phyloP scores from a whole-genome alignment of 2,888 invertebrate genomes.

The Amitus sp. region DNA sequence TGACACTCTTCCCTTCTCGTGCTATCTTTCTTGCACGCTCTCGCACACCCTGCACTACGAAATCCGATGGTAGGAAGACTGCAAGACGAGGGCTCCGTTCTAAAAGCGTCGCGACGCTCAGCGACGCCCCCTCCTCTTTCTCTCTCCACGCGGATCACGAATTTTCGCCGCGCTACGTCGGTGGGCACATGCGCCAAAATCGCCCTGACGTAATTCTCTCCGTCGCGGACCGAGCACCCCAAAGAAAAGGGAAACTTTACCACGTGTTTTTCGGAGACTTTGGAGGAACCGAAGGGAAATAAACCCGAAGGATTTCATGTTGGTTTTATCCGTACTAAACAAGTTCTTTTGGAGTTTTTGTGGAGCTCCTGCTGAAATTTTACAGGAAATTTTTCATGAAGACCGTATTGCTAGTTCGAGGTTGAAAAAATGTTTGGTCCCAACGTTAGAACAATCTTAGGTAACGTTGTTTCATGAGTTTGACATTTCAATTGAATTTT shows the following conservation, averaged over 20 bases:
- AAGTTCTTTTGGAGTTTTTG: no score
- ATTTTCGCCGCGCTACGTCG: conserved; percentile 44
- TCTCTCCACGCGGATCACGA: conserved; percentile 20
- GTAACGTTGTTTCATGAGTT: no score
- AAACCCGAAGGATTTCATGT: no score
- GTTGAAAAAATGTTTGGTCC: no score
- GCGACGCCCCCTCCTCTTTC: conserved; percentile 35
- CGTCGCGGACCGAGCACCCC: conserved; percentile 27
- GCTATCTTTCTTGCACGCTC: conserved; percentile 19
- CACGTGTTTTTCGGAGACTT: conserved; percentile 20
- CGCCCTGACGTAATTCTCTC: conserved; percentile 36
- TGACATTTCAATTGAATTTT: no score
- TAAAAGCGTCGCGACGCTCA: conserved; percentile 57
- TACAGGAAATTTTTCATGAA: no score
- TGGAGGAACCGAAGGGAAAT: no score
- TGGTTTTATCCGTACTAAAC: no score
- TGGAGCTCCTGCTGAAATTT: no score
- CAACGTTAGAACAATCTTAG: no score
- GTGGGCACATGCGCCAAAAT: conserved; percentile 50
- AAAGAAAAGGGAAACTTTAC: conserved; percentile 1
- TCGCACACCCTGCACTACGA: conserved; percentile 51
- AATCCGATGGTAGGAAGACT: conserved; percentile 55
- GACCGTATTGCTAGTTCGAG: no score
- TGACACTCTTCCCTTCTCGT: conserved; percentile 27
- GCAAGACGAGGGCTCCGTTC: conserved; percentile 55